Percentiles rank a stretch among this genome's conserved stretches.
These are phyloP conservation scores for Campoletis sonorensis DNA, from an alignment of 1,140 invertebrate genomes.

Conservation along the genomic window DNA sequence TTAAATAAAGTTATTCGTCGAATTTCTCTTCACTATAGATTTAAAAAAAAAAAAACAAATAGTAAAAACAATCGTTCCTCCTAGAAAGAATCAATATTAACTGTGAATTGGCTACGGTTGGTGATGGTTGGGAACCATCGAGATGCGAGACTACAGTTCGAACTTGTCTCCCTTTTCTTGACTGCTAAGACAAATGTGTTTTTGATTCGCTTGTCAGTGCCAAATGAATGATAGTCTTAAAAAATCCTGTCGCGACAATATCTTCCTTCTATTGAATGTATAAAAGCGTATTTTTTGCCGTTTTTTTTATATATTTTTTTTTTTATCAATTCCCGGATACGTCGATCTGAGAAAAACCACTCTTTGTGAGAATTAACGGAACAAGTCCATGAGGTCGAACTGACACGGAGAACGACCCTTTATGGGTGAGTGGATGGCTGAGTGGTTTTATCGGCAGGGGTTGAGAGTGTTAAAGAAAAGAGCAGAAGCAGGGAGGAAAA, in stretches of 20 bases:
- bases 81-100: too few species aligned
- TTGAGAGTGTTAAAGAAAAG: constrained; percentile 15
- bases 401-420: constrained; percentile 28
- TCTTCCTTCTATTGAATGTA: background rate
- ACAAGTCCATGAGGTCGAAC: constrained; percentile 8
- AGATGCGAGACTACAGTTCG: too few species aligned
- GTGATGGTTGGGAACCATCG: too few species aligned
- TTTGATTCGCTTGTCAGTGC: too few species aligned
- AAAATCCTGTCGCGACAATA: background rate
- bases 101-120: too few species aligned
- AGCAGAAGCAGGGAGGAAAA: background rate
- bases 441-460: constrained; percentile 41
- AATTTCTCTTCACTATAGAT: too few species aligned
- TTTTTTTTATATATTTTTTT: too few species aligned
- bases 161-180: too few species aligned
- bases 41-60: too few species aligned
- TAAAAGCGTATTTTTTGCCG: background rate
- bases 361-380: constrained; percentile 22
- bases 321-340: constrained; percentile 12
- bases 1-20: too few species aligned
- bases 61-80: too few species aligned
- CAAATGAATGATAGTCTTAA: background rate
- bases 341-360: constrained; percentile 8
- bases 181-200: too few species aligned
- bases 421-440: constrained; percentile 38